Conservation (phyloP, 2,797 vertebrate genomes). For the Chrosomus eos region DNA sequence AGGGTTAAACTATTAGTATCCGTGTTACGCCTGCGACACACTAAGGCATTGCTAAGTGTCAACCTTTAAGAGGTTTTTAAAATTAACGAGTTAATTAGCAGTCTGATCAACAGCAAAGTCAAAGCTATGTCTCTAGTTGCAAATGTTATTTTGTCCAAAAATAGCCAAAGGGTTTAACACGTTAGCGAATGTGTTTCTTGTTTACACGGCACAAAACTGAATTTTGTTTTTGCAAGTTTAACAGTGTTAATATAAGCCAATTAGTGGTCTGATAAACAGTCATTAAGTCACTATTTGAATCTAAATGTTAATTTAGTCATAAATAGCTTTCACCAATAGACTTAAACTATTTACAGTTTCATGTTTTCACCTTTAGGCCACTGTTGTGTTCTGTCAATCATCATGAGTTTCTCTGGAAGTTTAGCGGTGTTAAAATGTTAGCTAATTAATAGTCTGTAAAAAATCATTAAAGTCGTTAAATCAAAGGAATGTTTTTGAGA, state of each 20-base stretch:
- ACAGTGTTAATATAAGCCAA: background rate
- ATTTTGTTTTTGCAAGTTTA: background rate
- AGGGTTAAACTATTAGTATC: background rate
- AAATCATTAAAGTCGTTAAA: background rate
- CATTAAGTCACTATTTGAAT: background rate
- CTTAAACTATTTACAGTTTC: background rate
- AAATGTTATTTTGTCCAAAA: background rate
- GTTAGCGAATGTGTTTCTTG: background rate
- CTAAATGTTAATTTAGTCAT: background rate
- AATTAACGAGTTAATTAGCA: background rate
- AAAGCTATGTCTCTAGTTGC: background rate
- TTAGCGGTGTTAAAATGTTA: background rate
- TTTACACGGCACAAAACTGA: background rate
- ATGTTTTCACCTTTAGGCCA: background rate
- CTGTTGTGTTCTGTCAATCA: background rate
- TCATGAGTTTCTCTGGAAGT: too few species aligned
- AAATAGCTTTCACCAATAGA: background rate
- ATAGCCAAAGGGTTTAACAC: background rate
- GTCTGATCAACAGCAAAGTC: background rate
- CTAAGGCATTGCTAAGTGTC: background rate
- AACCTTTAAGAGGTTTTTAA: too few species aligned
- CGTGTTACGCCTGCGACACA: background rate
- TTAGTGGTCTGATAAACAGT: background rate
- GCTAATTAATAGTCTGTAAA: background rate
- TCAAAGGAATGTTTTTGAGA: background rate